These are phyloP conservation scores for Macroramphosus scolopax DNA, from an alignment of 2,797 vertebrate genomes.

Conservation along the genomic window DNA sequence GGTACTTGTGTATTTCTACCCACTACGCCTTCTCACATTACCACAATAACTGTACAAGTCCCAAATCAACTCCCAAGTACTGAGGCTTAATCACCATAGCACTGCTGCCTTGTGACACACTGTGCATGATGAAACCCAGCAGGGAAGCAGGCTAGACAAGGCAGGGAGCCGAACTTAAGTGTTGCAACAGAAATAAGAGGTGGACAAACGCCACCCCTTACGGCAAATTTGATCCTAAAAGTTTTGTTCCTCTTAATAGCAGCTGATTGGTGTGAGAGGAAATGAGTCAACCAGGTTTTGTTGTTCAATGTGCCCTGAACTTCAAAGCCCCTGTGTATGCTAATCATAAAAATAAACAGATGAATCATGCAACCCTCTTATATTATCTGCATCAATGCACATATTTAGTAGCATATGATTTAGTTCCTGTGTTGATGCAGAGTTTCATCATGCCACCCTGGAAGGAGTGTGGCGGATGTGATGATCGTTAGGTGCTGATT, in stretches of 20 bases:
- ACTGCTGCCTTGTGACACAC: slow-evolving; percentile 65
- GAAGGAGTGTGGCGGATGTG: slow-evolving; percentile 55
- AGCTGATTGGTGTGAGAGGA: slow-evolving; percentile 66
- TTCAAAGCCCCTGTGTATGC: slow-evolving; percentile 45
- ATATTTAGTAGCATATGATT: slow-evolving; percentile 1
- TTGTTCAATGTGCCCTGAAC: slow-evolving; percentile 63
- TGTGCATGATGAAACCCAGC: slow-evolving; percentile 74
- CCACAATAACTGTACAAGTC: slow-evolving; percentile 54
- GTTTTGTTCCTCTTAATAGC: slow-evolving; percentile 67
- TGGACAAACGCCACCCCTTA: slow-evolving; percentile 65
- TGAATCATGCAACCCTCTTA: slow-evolving; percentile 5
- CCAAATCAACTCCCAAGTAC: slow-evolving; percentile 57
- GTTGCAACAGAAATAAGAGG: slow-evolving; percentile 66
- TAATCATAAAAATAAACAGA: slow-evolving; percentile 25
- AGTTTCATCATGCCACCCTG: slow-evolving; percentile 70
- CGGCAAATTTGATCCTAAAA: slow-evolving; percentile 65
- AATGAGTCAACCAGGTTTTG: slow-evolving; percentile 65
- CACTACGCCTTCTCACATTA: slow-evolving; percentile 42
- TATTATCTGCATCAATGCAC: slow-evolving; percentile 13
- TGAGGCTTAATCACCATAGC: slow-evolving; percentile 65
- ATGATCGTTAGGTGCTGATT: slow-evolving; percentile 47
- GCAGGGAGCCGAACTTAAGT: slow-evolving; percentile 53
- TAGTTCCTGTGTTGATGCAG: slow-evolving; percentile 29
- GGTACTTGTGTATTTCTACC: slow-evolving; percentile 19
- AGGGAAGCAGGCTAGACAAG: slow-evolving; percentile 60